Evolutionary conservation across 2,797 vertebrate genomes (phyloP), one percentile per base, ranked within the genome.

Genomic region (Chelon labrosus): DNA sequence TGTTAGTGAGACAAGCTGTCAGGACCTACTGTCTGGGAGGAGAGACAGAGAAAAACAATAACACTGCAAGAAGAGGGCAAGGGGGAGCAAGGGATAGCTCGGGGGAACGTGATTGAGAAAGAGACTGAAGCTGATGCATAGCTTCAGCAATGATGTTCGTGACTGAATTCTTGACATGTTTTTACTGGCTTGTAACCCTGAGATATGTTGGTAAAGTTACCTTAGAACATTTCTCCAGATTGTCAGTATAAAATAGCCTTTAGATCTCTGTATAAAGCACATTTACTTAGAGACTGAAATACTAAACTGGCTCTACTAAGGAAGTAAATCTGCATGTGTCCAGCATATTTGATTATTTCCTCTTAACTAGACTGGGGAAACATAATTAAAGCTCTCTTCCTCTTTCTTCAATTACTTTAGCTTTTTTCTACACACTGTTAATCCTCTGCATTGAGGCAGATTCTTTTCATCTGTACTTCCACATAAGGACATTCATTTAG

Each of bases 1-100:
- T 80, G 89, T 91, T 91, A 92, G 80, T 80, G 85, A 93, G 87
- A 93, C 82, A 47, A 89, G 88, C 86, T 92, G 88, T 92, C 90
- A 89, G 78, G 65, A 83, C 65, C 85, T 56, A 46, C 76, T 77
- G 71, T 85, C 86, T 85, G 70, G 68, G 75, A 80, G 64, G 65
- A 80, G 82, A 86, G 73, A 71, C 11, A 3, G 64, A 73, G 79
- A 64, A 83, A 82, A 89, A 92, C 84, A 89, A 89, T 86, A 89
- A 75, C 73, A 78, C 61, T 60, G 75, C 22, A 25, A 79, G 78
- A 79, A 83, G 52, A 74, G 72, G 72, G 68, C 49, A 57, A 19
- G 27, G 55, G 42, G 35, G 61, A 79, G 85, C 46, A 54, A 61
- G 67, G 65, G 69, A 61, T 79, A 65, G 77, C 81, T 88, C 73